Evolutionary conservation across 2,113 vertebrate genomes (phyloP).

Genomic region (Delphinapterus leucas): DNA sequence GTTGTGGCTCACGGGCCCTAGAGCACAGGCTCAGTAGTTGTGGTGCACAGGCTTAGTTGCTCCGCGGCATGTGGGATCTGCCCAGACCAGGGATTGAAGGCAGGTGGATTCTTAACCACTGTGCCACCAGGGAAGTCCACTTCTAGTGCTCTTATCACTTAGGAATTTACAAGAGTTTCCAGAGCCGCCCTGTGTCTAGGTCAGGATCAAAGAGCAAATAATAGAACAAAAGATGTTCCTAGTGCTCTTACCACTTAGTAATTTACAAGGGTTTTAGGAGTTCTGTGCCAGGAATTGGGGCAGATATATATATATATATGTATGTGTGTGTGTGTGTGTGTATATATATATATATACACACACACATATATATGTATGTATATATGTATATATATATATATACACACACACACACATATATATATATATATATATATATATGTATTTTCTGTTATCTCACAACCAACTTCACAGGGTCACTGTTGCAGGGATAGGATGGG

Average conservation of each 20-base stretch:
- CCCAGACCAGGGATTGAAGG: too few relatives aligned
- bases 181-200: background rate
- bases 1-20: too few relatives aligned
- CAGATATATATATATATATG: background rate
- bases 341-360: too few relatives aligned
- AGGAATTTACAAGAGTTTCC: background rate
- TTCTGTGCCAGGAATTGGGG: background rate
- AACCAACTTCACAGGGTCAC: background rate
- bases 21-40: too few relatives aligned
- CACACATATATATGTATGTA: fast-evolving
- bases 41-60: too few relatives aligned
- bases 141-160: background rate
- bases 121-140: too few relatives aligned
- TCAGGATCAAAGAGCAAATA: background rate
- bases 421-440: fast-evolving
- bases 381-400: fast-evolving
- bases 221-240: background rate
- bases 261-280: background rate
- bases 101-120: too few relatives aligned
- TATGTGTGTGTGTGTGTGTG: too few relatives aligned
- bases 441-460: background rate
- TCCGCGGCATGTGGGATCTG: too few relatives aligned
- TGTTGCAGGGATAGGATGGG: background rate
- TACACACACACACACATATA: too few relatives aligned
- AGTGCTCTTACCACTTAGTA: background rate